These are phyloP conservation scores for Helicoverpa zea DNA, from an alignment of 1,140 invertebrate genomes.

Conservation along the genomic window DNA sequence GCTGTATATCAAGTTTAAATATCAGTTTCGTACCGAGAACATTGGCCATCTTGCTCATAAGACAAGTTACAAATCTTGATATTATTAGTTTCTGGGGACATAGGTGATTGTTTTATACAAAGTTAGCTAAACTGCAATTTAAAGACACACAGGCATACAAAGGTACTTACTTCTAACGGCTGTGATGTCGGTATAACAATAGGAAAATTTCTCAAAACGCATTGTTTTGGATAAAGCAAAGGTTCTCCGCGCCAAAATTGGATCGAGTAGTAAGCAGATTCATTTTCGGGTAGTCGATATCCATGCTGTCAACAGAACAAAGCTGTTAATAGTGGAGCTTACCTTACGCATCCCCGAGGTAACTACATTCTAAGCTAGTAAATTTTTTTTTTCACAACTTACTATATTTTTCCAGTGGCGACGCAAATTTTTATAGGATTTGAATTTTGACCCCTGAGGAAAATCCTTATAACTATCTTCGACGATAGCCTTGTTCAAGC, in stretches of 20 bases:
- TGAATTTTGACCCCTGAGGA: slow-evolving; percentile 74
- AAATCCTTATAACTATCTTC: slow-evolving; percentile 70
- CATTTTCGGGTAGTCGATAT: slow-evolving; percentile 82
- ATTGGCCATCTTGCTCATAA: slow-evolving; percentile 69
- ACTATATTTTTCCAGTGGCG: slow-evolving; percentile 87
- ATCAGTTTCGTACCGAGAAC: slow-evolving; percentile 62
- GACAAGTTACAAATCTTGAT: slow-evolving; percentile 65
- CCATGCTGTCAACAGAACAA: slow-evolving; percentile 73
- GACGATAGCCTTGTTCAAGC: slow-evolving; percentile 80
- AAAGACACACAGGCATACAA: neutral
- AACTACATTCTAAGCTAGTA: no score
- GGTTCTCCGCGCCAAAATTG: slow-evolving; percentile 80
- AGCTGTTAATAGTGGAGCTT: no score
- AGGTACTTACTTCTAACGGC: slow-evolving; percentile 63
- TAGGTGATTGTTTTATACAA: slow-evolving; percentile 2
- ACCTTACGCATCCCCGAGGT: no score
- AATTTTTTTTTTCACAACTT: slow-evolving; percentile 55
- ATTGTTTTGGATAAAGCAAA: slow-evolving; percentile 81
- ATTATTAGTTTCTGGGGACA: slow-evolving; percentile 60
- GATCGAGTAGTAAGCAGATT: slow-evolving; percentile 74
- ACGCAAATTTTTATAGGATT: slow-evolving; percentile 82
- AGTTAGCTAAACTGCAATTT: slow-evolving; percentile 41
- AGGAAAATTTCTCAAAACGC: slow-evolving; percentile 74
- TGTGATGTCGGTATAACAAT: slow-evolving; percentile 75
- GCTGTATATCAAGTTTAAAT: slow-evolving; percentile 37